Conservation (phyloP, 2,113 vertebrate genomes). For the Oreochromis tanganicae region DNA sequence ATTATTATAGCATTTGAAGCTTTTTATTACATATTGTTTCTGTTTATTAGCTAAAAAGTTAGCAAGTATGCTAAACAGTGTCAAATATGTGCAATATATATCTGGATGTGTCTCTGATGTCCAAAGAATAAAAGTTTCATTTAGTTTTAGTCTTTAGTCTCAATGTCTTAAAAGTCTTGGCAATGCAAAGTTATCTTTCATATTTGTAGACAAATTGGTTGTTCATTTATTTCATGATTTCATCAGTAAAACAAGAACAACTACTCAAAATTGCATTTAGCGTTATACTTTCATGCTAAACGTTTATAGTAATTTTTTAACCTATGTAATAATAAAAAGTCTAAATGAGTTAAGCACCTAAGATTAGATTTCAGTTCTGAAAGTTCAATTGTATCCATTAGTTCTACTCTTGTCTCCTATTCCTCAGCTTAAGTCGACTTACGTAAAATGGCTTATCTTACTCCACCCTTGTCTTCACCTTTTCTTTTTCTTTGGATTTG, state of each 20-base stretch:
- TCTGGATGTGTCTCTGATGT: background rate
- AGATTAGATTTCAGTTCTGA: background rate
- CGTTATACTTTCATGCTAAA: background rate
- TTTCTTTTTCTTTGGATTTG: background rate
- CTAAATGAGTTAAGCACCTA: background rate
- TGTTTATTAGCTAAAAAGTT: background rate
- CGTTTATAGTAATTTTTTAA: background rate
- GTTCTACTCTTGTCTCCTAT: background rate
- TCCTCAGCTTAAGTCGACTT: background rate
- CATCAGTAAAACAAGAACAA: background rate
- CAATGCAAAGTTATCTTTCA: background rate
- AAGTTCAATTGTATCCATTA: background rate
- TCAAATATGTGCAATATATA: background rate
- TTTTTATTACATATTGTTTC: background rate
- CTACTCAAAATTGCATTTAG: background rate
- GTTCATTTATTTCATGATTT: background rate
- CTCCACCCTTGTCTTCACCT: too few relatives aligned
- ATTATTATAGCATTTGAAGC: background rate
- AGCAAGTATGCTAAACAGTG: background rate
- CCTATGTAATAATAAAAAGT: background rate
- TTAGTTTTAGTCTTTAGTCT: background rate
- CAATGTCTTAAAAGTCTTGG: background rate
- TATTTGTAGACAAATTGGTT: background rate
- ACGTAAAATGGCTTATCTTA: background rate
- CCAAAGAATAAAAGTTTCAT: background rate